phyloP scores from a whole-genome alignment of 2,797 vertebrate species.

The Avahi laniger region DNA sequence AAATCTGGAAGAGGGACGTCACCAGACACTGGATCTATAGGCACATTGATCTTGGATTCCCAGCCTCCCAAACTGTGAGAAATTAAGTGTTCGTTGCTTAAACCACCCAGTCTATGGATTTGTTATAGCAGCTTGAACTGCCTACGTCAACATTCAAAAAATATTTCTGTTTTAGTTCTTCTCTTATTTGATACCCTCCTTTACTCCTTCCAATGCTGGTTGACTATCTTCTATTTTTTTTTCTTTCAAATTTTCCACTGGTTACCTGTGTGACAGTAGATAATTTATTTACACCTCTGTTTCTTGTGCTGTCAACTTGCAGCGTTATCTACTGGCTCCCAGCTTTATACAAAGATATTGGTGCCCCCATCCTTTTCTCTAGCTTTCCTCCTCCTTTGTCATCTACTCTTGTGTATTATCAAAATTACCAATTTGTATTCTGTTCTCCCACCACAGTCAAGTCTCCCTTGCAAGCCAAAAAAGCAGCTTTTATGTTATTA shows the following conservation, averaged over 20 bases:
- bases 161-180: not conserved
- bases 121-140: not conserved
- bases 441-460: not conserved
- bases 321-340: not conserved
- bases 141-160: not conserved
- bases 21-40: not conserved
- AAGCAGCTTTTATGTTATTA: not conserved
- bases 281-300: not conserved
- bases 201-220: not conserved
- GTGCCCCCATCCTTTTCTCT: not conserved
- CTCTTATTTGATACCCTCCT: not conserved
- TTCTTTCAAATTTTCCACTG: not conserved
- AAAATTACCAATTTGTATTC: not conserved
- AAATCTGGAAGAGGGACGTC: not conserved
- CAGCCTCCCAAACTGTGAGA: not conserved
- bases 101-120: not conserved
- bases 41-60: not conserved
- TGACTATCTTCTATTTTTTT: not conserved
- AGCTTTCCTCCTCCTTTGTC: not conserved
- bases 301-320: not conserved
- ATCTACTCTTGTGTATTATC: not conserved
- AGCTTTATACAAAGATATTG: not conserved
- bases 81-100: not conserved
- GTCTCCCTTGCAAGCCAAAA: not conserved
- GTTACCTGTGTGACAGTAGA: not conserved